Conservation (phyloP, 2,797 vertebrate species). For the Numenius phaeopus region DNA sequence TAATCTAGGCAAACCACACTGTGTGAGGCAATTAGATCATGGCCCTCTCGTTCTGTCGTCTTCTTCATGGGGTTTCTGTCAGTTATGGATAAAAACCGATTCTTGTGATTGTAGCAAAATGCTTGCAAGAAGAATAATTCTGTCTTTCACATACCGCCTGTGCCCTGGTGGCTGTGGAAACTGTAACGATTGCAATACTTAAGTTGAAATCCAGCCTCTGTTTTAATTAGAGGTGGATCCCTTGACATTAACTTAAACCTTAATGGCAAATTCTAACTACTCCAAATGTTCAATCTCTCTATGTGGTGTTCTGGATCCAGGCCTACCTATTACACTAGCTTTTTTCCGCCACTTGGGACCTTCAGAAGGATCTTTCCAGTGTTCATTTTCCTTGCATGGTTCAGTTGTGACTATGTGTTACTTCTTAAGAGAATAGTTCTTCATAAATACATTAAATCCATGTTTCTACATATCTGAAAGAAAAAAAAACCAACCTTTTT, state of each 20-base stretch:
- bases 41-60: not conserved
- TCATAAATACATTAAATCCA: not conserved
- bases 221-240: constrained; percentile 17
- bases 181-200: not conserved
- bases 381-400: not conserved
- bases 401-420: not conserved
- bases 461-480: not conserved
- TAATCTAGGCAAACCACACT: not conserved
- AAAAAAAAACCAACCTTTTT: fast-evolving
- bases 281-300: not conserved
- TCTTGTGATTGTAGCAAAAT: not conserved
- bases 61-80: not conserved
- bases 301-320: not conserved
- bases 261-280: not conserved
- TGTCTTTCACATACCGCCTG: not conserved
- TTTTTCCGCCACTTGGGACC: not conserved
- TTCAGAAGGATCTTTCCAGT: not conserved
- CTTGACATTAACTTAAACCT: not conserved
- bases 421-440: not conserved
- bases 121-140: not conserved
- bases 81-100: not conserved
- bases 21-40: not conserved
- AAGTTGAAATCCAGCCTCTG: not conserved
- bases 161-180: not conserved
- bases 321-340: not conserved